Conservation (phyloP, 2,888 invertebrate species). For the Iselma pallidipennis region DNA sequence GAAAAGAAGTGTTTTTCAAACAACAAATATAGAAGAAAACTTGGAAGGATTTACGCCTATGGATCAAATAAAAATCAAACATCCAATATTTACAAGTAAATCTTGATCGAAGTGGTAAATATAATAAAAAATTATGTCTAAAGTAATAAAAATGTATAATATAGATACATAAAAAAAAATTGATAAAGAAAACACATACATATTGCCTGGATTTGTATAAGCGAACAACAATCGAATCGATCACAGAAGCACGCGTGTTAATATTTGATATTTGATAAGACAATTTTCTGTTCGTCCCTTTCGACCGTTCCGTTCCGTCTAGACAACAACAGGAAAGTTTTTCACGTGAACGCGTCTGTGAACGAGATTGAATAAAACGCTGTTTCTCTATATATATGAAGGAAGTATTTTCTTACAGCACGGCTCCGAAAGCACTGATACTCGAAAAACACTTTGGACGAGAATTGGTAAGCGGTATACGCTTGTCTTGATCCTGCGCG, state of each 20-base stretch:
- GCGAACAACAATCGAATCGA: slow-evolving; percentile 5
- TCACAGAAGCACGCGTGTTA: slow-evolving; percentile 10
- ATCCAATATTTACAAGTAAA: no score
- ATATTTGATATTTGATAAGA: not conserved
- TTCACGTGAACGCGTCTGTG: slow-evolving; percentile 5
- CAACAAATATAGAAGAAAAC: not conserved
- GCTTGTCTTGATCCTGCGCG: slow-evolving; percentile 19
- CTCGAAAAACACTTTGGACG: not conserved
- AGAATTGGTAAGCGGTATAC: slow-evolving; percentile 2
- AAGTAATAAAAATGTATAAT: not conserved
- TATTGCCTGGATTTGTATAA: not conserved
- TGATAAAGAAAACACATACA: slow-evolving; percentile 6
- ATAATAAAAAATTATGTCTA: not conserved
- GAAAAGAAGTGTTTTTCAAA: no score
- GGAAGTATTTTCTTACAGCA: slow-evolving; percentile 3
- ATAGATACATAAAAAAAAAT: not conserved
- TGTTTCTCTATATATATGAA: not conserved
- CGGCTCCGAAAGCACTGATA: slow-evolving; percentile 17
- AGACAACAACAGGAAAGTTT: not conserved
- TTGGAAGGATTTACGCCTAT: not conserved
- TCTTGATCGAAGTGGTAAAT: no score
- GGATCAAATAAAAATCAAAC: no score
- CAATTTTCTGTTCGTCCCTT: no score
- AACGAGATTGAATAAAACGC: not conserved
- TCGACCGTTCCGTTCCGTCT: not conserved